Conservation (phyloP, 1,140 invertebrate species). For the Conus betulinus region DNA sequence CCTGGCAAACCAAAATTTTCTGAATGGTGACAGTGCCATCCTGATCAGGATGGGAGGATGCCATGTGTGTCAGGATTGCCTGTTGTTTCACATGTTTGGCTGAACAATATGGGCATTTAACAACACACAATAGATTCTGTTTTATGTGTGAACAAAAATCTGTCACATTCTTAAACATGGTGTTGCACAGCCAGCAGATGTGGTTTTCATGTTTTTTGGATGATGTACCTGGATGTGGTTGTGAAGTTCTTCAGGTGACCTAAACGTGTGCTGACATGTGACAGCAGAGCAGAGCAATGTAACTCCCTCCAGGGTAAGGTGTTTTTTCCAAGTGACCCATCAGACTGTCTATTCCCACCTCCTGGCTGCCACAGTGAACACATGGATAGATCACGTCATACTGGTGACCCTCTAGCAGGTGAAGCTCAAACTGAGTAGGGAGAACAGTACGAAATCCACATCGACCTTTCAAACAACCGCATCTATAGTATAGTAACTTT, state of each 20-base stretch:
- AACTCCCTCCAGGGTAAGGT: not conserved
- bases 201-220: not conserved
- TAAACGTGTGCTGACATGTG: not conserved
- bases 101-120: constrained; percentile 16
- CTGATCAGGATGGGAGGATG: not conserved
- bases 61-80: not conserved
- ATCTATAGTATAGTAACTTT: constrained; percentile 13
- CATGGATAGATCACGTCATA: not conserved
- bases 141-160: not conserved
- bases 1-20: constrained; percentile 6
- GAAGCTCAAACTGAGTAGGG: not conserved
- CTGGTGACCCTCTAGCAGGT: constrained; percentile 8
- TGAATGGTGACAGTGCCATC: not conserved
- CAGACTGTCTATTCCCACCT: not conserved
- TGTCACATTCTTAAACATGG: not conserved
- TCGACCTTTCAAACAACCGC: not conserved
- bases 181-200: not conserved
- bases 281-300: not conserved
- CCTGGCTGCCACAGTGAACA: constrained; percentile 21
- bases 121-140: not conserved
- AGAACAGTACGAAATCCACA: constrained; percentile 1
- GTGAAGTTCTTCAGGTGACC: not conserved
- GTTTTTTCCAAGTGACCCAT: not conserved
- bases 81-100: constrained; percentile 12
- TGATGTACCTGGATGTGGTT: not conserved